A percentile compares a stretch with the other conserved stretches of the same genome.
Conservation (phyloP, 2,113 vertebrate genomes). For the Albula goreensis region DNA sequence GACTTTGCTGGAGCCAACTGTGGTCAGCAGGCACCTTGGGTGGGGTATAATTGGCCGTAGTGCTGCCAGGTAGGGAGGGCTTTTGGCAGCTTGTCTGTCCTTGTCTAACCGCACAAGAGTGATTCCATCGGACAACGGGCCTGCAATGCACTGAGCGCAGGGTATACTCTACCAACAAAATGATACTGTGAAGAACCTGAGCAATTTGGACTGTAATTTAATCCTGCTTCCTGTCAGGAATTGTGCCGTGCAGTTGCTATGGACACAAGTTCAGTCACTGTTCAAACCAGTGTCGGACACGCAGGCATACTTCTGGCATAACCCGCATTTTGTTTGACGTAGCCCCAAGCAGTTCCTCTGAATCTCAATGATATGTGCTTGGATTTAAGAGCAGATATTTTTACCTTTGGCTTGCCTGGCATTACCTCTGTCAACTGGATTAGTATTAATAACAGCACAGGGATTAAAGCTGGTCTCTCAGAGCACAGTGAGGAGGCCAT, state of each 20-base stretch:
- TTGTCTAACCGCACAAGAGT: too few relatives aligned
- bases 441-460: conserved; percentile 13
- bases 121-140: too few relatives aligned
- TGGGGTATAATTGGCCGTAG: not conserved
- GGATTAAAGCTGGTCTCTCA: conserved; percentile 7
- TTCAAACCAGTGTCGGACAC: not conserved
- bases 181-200: too few relatives aligned
- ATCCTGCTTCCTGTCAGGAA: too few relatives aligned
- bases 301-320: not conserved
- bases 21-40: too few relatives aligned
- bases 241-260: too few relatives aligned
- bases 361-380: not conserved
- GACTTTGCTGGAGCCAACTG: too few relatives aligned
- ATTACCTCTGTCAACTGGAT: conserved; percentile 10
- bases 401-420: conserved; percentile 10
- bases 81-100: not conserved
- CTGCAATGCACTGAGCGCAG: too few relatives aligned
- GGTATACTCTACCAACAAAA: too few relatives aligned
- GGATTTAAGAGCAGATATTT: conserved; percentile 14
- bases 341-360: not conserved
- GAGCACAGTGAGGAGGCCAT: not conserved
- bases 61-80: too few relatives aligned
- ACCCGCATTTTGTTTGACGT: conserved; percentile 8
- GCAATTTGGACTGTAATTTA: too few relatives aligned
- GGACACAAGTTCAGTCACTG: not conserved